Evolutionary conservation across 2,113 vertebrate genomes (phyloP), one percentile per base, ranked within the genome.

Genomic region (Mus spicilegus): DNA sequence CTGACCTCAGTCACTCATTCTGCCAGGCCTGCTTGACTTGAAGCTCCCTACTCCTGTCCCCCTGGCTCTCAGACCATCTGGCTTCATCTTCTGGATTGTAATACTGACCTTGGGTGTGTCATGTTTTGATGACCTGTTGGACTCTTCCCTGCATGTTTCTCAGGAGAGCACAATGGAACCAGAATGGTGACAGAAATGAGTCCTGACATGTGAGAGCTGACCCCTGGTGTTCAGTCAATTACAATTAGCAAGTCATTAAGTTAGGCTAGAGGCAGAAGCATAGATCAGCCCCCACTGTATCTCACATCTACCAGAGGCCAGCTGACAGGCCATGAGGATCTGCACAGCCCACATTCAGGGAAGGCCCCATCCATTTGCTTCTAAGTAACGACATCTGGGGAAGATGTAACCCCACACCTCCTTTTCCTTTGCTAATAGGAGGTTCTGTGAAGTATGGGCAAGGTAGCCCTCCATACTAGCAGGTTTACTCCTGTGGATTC

Each of bases 181-280:
- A 84, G 91, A 87, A 84, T 19, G 1, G 90, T 96, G 95, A 97
- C 8, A 95, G 92, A 92, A 97, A 97, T 93, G 89, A 96, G 46
- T 89, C 90, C 96, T 95, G 96, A 97, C 97, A 95, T 65, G 51
- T 96, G 87, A 51, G 91, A 96, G 95, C 42, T 76, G 94, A 89
- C 39, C 86, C 95, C 96, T 96, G 92, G 92, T 96, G 94, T 95
- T 96, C 89, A 91, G 96, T 98, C 96, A 87, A 93, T 97, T 97
- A 84, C 69, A 96, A 96, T 97, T 95, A 98, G 94, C 70, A 87
- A 95, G 89, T 95, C 88, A 84, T 72, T 95, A 91, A 97, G 92
- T 94, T 91, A 84, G 87, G 69, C 89, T 87, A 84, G 81, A 89
- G 92, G 73, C 90, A 89, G 70, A 92, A 61, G 67, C 42, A 11